Conservation (phyloP, 2,797 vertebrate genomes). For the Psittacula echo region DNA sequence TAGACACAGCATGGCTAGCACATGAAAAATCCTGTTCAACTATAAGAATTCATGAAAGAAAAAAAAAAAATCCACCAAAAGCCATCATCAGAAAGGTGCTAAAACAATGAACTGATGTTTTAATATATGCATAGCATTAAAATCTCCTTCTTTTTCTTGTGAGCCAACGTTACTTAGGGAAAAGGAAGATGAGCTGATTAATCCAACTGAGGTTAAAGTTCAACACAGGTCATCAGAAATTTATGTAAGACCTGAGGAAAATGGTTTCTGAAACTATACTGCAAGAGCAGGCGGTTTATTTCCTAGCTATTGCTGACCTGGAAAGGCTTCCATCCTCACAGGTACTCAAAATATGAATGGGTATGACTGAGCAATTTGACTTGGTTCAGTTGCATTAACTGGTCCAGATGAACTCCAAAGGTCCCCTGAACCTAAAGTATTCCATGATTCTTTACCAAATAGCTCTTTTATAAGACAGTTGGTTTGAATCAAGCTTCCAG, state of each 20-base stretch:
- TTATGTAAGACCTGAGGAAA: not conserved
- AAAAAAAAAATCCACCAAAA: not conserved
- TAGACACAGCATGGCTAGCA: not conserved
- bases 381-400: accelerated
- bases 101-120: not conserved
- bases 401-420: not conserved
- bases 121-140: not conserved
- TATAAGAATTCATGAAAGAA: not conserved
- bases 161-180: not conserved
- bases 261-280: not conserved
- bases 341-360: not conserved
- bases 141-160: not conserved
- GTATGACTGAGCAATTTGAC: not conserved
- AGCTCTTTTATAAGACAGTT: not conserved
- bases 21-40: not conserved
- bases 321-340: not conserved
- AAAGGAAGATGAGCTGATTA: not conserved
- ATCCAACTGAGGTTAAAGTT: not conserved
- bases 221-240: not conserved
- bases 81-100: not conserved
- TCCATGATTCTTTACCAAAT: not conserved
- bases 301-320: not conserved
- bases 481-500: not conserved
- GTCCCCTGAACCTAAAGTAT: not conserved
- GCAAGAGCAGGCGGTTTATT: not conserved